A percentile compares a stretch with the other conserved stretches of the same genome.
Conservation (phyloP, 2,888 invertebrate genomes). For the Altica lythri region DNA sequence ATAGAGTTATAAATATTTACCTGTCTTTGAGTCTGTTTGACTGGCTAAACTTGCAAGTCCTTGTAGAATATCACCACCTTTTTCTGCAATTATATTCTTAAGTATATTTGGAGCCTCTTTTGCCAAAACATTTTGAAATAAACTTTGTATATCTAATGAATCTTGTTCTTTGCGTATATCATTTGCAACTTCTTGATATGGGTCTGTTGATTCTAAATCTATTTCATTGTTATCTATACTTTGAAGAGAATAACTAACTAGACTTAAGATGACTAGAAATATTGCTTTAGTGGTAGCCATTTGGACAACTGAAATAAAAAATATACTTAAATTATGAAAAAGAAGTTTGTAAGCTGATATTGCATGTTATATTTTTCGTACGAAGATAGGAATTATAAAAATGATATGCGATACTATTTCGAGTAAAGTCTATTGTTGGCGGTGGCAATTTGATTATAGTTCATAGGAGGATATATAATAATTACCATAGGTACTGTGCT, state of each 20-base stretch:
- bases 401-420: too few relatives aligned
- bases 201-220: constrained; percentile 61
- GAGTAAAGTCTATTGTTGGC: too few relatives aligned
- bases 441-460: too few relatives aligned
- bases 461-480: too few relatives aligned
- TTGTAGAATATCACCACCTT: constrained; percentile 40
- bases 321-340: too few relatives aligned
- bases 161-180: constrained; percentile 63
- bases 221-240: constrained; percentile 49
- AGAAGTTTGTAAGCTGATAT: too few relatives aligned
- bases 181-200: constrained; percentile 57
- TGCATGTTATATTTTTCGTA: too few relatives aligned
- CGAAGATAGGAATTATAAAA: too few relatives aligned
- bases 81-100: constrained; percentile 38
- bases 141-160: constrained; percentile 62
- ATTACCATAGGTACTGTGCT: too few relatives aligned
- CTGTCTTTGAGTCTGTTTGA: background rate
- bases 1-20: background rate
- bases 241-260: constrained; percentile 36
- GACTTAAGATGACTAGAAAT: constrained; percentile 42
- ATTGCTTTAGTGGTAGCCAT: constrained; percentile 34
- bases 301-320: constrained; percentile 22
- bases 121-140: constrained; percentile 72
- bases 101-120: constrained; percentile 64
- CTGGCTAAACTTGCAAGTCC: constrained; percentile 36